These are phyloP conservation scores for Peromyscus attwateri DNA, from an alignment of 2,797 vertebrate species.

Conservation along the genomic window DNA sequence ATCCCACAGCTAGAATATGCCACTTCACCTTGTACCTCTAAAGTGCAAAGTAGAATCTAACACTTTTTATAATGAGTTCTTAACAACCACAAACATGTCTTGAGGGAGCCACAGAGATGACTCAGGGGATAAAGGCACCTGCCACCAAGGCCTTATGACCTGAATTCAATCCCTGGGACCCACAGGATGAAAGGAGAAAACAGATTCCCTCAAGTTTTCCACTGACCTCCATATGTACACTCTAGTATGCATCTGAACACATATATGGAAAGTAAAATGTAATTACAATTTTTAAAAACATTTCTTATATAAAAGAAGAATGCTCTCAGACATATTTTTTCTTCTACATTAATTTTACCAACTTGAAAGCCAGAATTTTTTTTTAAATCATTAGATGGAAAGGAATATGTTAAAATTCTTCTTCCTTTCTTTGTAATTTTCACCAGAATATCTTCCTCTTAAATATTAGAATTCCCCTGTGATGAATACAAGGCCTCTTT, in stretches of 20 bases:
- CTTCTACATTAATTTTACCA: neutral
- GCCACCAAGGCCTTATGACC: neutral
- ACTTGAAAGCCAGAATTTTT: neutral
- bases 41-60: neutral
- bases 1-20: neutral
- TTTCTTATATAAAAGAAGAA: neutral
- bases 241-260: neutral
- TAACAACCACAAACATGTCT: neutral
- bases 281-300: neutral
- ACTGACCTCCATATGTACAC: neutral
- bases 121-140: neutral
- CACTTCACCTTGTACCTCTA: neutral
- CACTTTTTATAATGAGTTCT: neutral
- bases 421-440: neutral
- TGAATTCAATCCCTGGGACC: neutral
- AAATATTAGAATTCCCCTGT: neutral
- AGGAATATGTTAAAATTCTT: neutral
- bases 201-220: neutral
- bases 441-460: neutral
- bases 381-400: neutral
- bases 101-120: neutral
- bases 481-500: neutral
- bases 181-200: neutral
- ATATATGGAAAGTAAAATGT: neutral
- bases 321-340: neutral